phyloP scores from a whole-genome alignment of 1,140 invertebrate species.

The Drosophila fuyamai region DNA sequence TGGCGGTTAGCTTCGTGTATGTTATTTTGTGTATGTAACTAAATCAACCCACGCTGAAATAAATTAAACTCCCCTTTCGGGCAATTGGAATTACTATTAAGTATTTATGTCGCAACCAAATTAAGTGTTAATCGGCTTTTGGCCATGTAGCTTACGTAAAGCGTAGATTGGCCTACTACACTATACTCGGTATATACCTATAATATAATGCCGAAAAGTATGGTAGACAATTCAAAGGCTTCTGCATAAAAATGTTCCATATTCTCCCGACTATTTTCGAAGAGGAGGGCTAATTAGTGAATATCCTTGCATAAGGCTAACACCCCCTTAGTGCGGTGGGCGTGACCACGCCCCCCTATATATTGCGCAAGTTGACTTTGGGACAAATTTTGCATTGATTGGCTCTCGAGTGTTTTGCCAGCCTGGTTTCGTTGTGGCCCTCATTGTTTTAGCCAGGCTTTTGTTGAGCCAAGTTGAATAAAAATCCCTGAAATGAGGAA shows the following conservation, averaged over 20 bases:
- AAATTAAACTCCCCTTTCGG: background rate
- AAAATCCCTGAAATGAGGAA: background rate
- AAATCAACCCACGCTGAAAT: too few relatives aligned
- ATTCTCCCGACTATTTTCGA: background rate
- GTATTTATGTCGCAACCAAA: slow-evolving; percentile 19
- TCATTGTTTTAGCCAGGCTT: slow-evolving; percentile 45
- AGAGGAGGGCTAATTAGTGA: slow-evolving; percentile 26
- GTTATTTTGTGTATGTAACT: background rate
- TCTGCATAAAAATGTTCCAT: background rate
- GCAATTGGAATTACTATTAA: background rate
- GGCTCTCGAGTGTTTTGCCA: slow-evolving; percentile 53
- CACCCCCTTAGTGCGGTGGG: background rate
- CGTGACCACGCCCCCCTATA: slow-evolving; percentile 1
- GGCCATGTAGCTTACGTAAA: slow-evolving; percentile 1
- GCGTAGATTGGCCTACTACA: background rate
- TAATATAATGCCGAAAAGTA: background rate
- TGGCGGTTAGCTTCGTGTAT: background rate
- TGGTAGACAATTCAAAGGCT: background rate
- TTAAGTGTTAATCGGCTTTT: slow-evolving; percentile 27
- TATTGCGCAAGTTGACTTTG: slow-evolving; percentile 32
- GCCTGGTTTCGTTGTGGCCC: slow-evolving; percentile 5
- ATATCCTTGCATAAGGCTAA: slow-evolving; percentile 24
- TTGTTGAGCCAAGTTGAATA: slow-evolving; percentile 15
- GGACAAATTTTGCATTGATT: slow-evolving; percentile 63
- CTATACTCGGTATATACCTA: background rate